phyloP scores from a whole-genome alignment of 92 coral and sea anemone genomes.

The Virgularia gustaviana region DNA sequence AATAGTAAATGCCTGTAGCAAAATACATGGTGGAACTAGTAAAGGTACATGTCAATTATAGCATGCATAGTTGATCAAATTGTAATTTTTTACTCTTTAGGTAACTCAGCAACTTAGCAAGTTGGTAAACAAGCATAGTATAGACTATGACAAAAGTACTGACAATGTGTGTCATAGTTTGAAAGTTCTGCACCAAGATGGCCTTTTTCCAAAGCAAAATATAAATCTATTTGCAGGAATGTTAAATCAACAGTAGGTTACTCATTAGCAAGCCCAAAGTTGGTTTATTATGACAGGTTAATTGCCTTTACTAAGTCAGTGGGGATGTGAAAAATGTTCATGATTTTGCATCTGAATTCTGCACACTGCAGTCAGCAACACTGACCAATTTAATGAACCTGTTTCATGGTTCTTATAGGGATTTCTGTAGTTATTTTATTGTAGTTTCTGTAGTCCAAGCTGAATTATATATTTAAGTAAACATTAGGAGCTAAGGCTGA shows the following conservation, averaged over 20 bases:
- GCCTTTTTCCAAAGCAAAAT: slow-evolving; percentile 62
- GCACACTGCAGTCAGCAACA: too few species aligned
- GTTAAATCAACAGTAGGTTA: slow-evolving; percentile 15
- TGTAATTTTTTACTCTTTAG: slow-evolving; percentile 43
- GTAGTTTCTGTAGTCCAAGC: slow-evolving; percentile 49
- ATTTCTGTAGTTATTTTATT: slow-evolving; percentile 47
- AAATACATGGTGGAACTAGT: neutral
- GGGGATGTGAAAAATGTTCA: slow-evolving; percentile 17
- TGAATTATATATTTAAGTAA: slow-evolving; percentile 45
- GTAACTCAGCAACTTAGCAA: slow-evolving; percentile 43
- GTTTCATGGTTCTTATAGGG: slow-evolving; percentile 51
- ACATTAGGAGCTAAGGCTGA: slow-evolving; percentile 23
- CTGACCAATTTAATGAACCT: too few species aligned
- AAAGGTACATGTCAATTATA: too few species aligned
- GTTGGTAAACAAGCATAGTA: slow-evolving; percentile 49
- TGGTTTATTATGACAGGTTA: slow-evolving; percentile 49
- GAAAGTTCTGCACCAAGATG: slow-evolving; percentile 47
- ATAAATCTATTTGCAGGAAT: slow-evolving; percentile 52
- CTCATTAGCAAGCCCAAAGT: slow-evolving; percentile 35
- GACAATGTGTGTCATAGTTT: slow-evolving; percentile 41
- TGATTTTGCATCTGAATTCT: slow-evolving; percentile 22
- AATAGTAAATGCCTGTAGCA: too few species aligned
- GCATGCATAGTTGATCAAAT: slow-evolving; percentile 49
- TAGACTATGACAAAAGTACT: slow-evolving; percentile 44
- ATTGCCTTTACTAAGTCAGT: slow-evolving; percentile 41